Conservation (phyloP, 2,797 vertebrate genomes). For the Saguinus oedipus region DNA sequence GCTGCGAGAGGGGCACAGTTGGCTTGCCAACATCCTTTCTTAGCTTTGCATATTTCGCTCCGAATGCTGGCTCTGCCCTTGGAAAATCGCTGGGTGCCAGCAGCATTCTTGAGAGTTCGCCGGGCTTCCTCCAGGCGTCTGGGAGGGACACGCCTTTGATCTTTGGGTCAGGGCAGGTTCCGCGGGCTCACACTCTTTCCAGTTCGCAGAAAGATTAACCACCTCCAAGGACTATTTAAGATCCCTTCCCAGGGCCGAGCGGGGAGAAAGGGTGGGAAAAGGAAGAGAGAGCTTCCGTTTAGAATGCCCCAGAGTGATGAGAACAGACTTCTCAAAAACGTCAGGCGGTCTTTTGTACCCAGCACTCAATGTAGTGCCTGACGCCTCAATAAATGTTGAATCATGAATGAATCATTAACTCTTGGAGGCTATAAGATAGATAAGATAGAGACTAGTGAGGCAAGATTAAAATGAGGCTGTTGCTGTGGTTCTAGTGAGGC, state of each 20-base stretch:
- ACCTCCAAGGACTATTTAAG: neutral
- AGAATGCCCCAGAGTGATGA: neutral
- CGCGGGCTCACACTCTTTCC: neutral
- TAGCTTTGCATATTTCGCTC: neutral
- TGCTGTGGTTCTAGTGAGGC: neutral
- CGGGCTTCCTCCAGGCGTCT: neutral
- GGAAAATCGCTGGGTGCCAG: neutral
- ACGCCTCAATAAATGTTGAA: neutral
- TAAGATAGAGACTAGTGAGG: too few relatives aligned
- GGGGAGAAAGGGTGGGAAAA: neutral
- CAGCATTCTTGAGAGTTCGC: neutral
- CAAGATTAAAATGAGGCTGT: neutral
- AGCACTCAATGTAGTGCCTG: rapidly evolving
- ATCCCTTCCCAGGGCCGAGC: neutral
- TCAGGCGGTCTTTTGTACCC: neutral
- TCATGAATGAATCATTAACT: neutral
- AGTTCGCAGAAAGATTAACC: neutral
- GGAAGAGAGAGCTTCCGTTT: neutral
- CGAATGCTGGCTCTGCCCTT: neutral
- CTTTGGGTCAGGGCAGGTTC: neutral
- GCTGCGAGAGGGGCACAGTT: rapidly evolving
- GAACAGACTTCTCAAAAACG: neutral
- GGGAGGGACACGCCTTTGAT: neutral
- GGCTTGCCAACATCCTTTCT: neutral
- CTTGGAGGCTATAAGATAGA: neutral